Base-by-base conservation (phyloP, 2,797 vertebrate species). In the Acipenser ruthenus region DNA sequence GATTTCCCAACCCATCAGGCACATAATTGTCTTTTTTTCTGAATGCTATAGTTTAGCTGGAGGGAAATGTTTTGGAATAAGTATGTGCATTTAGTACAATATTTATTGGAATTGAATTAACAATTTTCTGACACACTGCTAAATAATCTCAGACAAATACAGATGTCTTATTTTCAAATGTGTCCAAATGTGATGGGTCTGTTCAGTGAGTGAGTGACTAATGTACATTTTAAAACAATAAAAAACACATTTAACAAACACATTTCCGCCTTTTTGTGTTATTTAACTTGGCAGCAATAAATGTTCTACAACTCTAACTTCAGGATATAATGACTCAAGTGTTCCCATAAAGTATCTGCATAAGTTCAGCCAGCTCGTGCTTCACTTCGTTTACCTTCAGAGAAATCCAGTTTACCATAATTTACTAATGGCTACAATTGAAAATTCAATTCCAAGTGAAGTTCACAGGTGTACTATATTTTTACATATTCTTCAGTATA, bases 261-360 rank as follows among this genome's bases (percentile, higher is more conserved):
- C 10, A 52, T 49, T 51, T 64, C 8, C 8, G 1, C 6, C 10
- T 37, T 58, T 47, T 37, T 10, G 7, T 12, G 23, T 37, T 37
- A 37, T 37, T 37, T 37, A 37, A 37, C 11, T 51, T 67, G 9
- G 49, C 48, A 37, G 13, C 10, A 15, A 68, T 6, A 4, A 11
- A 59, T 12, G 9, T 18, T 50, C 12, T 10, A 23, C 15, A 15
- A 18, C 53, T 52, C 53, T 61, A 50, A 64, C 67, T n/a, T 51
- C 72, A 99, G 96, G 89, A 37, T 84, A 97, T 71, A 98, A 98
- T 0, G 89, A 93, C 70, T 88, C 90, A 1, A 75, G 83, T 56
- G 64, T 91, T 65, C 88, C 89, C 1, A 75, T 85, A 37, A 81
- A 85, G 11, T 73, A 73, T 0, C 74, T 96, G 3, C 81, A 93